These are phyloP conservation scores for Drosophila sucinea DNA, from an alignment of 1,140 invertebrate species.

Conservation along the genomic window DNA sequence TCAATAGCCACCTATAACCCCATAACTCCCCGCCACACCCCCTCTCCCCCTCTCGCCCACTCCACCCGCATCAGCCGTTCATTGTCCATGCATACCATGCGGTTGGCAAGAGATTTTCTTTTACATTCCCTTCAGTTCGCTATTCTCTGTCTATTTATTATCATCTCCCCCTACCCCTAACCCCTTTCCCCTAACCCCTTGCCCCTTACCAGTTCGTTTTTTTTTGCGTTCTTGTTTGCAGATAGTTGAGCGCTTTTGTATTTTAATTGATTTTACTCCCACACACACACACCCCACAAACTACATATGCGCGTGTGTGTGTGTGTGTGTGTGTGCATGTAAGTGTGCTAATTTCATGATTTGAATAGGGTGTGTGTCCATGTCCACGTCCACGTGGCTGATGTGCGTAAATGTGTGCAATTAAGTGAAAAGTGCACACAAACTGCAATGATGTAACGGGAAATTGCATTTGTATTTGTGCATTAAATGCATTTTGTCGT, in stretches of 20 bases:
- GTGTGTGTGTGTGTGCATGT: slow-evolving; percentile 29
- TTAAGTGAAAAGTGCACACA: slow-evolving; percentile 79
- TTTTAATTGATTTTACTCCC: slow-evolving; percentile 68
- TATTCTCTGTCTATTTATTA: background rate
- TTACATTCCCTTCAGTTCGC: background rate
- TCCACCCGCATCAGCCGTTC: background rate
- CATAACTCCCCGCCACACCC: background rate
- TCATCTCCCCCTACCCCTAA: background rate
- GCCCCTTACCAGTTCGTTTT: slow-evolving; percentile 28
- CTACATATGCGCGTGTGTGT: slow-evolving; percentile 6
- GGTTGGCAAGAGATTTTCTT: slow-evolving; percentile 40
- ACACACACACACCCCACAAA: background rate
- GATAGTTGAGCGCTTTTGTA: slow-evolving; percentile 62
- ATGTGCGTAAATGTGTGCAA: slow-evolving; percentile 57
- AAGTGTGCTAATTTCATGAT: slow-evolving; percentile 75
- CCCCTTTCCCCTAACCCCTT: background rate
- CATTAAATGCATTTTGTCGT: slow-evolving; percentile 5
- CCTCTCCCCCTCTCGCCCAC: background rate
- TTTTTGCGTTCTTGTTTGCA: slow-evolving; percentile 45
- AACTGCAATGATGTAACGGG: slow-evolving; percentile 51
- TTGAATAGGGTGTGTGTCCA: slow-evolving; percentile 48
- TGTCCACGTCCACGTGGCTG: slow-evolving; percentile 4
- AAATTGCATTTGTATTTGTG: slow-evolving; percentile 69
- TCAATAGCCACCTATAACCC: background rate
- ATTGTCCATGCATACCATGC: slow-evolving; percentile 33